Evolutionary conservation across 23 tunicate genomes (phyloP).

Genomic region (Ascidia mentula): DNA sequence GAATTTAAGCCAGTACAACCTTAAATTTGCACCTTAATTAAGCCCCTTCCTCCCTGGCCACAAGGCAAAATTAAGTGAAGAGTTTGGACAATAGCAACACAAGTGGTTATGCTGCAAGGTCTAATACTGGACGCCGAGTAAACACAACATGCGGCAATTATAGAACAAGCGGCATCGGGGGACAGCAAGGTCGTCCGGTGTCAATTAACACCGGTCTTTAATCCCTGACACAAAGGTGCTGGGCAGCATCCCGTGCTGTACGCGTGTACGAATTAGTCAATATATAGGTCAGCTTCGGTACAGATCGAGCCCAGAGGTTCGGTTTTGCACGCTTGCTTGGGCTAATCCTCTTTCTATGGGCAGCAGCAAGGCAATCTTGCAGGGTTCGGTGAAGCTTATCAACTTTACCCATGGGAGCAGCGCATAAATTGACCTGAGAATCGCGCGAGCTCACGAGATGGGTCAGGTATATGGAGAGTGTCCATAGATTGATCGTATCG

Average conservation of each 20-base stretch:
- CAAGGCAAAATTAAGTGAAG: too few species aligned
- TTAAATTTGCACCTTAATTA: too few species aligned
- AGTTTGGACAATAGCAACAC: too few species aligned
- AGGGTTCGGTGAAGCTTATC: neutral
- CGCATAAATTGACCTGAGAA: neutral
- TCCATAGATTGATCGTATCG: neutral
- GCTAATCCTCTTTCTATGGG: neutral
- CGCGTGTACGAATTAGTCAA: neutral
- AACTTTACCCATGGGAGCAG: neutral
- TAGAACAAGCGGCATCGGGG: neutral
- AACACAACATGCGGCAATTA: neutral
- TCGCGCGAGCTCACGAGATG: neutral
- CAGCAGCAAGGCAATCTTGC: neutral
- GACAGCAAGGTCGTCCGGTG: neutral
- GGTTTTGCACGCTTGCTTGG: neutral
- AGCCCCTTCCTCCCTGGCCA: too few species aligned
- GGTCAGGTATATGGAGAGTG: neutral
- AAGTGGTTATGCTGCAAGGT: too few species aligned
- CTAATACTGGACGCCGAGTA: neutral
- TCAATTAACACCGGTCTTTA: neutral
- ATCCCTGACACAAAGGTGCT: neutral
- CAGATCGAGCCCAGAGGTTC: neutral
- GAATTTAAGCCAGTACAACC: too few species aligned
- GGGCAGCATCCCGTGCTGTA: neutral
- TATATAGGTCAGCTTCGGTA: neutral